Evolutionary conservation across 2,797 vertebrate genomes (phyloP).

Genomic region (Hippoglossus hippoglossus): DNA sequence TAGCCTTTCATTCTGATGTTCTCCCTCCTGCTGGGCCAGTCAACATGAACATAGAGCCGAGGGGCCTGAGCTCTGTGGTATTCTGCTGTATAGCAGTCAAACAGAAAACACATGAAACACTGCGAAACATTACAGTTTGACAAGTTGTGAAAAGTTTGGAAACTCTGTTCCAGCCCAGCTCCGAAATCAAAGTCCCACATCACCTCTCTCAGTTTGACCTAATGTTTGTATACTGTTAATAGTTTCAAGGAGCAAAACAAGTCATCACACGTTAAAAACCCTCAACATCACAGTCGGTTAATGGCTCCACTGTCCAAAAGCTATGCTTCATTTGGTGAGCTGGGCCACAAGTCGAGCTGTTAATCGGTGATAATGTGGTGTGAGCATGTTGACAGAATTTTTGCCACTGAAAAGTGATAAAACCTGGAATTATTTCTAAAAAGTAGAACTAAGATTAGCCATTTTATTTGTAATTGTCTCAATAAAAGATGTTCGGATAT

Average conservation of each 20-base stretch:
- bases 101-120: slow-evolving; percentile 55
- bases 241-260: slow-evolving; percentile 31
- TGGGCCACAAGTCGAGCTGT: slow-evolving; percentile 20
- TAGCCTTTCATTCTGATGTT: slow-evolving; percentile 48
- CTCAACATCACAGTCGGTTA: slow-evolving; percentile 5
- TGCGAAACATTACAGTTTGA: slow-evolving; percentile 49
- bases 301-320: slow-evolving; percentile 4
- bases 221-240: slow-evolving; percentile 27
- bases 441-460: neutral
- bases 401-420: slow-evolving; percentile 2
- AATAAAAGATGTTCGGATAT: neutral
- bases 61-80: slow-evolving; percentile 47
- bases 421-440: slow-evolving; percentile 27
- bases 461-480: slow-evolving; percentile 8
- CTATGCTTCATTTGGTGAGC: slow-evolving; percentile 12
- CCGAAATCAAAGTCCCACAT: slow-evolving; percentile 34
- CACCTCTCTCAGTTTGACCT: slow-evolving; percentile 25
- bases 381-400: slow-evolving; percentile 16
- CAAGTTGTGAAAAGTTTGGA: slow-evolving; percentile 31
- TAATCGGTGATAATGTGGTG: slow-evolving; percentile 14
- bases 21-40: slow-evolving; percentile 42
- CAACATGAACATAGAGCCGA: slow-evolving; percentile 50
- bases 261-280: slow-evolving; percentile 10
- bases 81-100: slow-evolving; percentile 45
- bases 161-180: slow-evolving; percentile 19